Percentiles rank a stretch among this genome's conserved stretches.
Evolutionary conservation across 2,797 vertebrate genomes (phyloP).

Genomic region (Scomberomorus guttatus): DNA sequence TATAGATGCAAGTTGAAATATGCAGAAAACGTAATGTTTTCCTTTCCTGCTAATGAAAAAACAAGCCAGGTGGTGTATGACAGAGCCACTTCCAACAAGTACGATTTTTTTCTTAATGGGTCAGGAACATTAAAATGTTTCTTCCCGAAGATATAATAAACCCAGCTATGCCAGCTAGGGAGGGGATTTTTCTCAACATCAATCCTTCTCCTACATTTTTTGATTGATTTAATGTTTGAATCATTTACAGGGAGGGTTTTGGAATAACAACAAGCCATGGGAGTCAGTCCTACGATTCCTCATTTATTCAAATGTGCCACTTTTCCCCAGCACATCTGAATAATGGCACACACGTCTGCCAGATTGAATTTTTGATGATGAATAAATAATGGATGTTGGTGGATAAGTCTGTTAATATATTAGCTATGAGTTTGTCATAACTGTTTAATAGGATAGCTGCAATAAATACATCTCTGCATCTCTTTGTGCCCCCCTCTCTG

Average conservation of each 20-base stretch:
- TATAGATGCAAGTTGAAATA: conserved; percentile 35
- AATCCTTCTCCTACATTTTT: conserved; percentile 47
- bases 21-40: conserved; percentile 40
- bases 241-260: conserved; percentile 66
- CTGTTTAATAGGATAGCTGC: conserved; percentile 72
- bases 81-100: conserved; percentile 25
- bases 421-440: conserved; percentile 78
- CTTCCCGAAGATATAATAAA: conserved; percentile 35
- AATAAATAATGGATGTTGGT: conserved; percentile 84
- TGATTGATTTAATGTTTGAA: conserved; percentile 72
- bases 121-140: conserved; percentile 41
- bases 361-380: conserved; percentile 84
- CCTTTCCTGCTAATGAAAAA: conserved; percentile 39
- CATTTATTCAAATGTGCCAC: conserved; percentile 79
- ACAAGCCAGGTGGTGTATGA: conserved; percentile 32
- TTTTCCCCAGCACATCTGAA: conserved; percentile 75
- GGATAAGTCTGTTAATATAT: conserved; percentile 82
- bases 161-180: conserved; percentile 19
- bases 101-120: conserved; percentile 23
- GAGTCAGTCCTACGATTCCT: conserved; percentile 70
- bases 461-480: conserved; percentile 67
- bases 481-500: conserved; percentile 31
- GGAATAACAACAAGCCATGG: conserved; percentile 66
- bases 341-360: conserved; percentile 78
- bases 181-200: conserved; percentile 15